phyloP scores from a whole-genome alignment of 37 sponge, comb jelly and placozoan genomes.

The Amphimedon queenslandica region DNA sequence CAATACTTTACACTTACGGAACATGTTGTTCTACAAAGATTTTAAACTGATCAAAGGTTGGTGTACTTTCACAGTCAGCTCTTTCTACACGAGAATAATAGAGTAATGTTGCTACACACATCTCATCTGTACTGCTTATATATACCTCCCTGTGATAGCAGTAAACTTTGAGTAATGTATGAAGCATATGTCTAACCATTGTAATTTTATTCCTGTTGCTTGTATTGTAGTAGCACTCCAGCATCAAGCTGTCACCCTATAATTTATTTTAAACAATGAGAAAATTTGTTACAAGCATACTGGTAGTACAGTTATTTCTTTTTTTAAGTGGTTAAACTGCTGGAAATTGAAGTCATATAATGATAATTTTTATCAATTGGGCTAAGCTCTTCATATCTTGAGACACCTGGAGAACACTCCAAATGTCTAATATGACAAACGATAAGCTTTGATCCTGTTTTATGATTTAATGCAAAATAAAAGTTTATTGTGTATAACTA shows the following conservation, averaged over 20 bases:
- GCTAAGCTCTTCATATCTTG: conserved; percentile 7
- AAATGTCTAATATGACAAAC: background rate
- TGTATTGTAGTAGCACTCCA: conserved; percentile 14
- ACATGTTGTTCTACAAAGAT: background rate
- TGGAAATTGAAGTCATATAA: conserved; percentile 76
- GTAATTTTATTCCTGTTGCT: background rate
- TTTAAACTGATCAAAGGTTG: background rate
- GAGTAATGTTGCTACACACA: conserved; percentile 27
- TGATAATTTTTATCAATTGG: conserved; percentile 49
- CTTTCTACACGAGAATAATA: conserved; percentile 26
- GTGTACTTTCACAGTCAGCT: background rate
- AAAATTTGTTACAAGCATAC: conserved; percentile 16
- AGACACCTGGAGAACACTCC: background rate
- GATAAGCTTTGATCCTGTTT: background rate
- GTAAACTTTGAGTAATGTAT: background rate
- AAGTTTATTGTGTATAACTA: too few relatives aligned
- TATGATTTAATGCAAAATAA: background rate
- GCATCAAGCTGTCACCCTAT: conserved; percentile 14
- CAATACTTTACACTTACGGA: conserved; percentile 13
- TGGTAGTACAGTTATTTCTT: conserved; percentile 26
- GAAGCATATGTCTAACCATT: background rate
- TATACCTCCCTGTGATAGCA: conserved; percentile 12
- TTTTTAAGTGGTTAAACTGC: conserved; percentile 19
- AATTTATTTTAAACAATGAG: background rate
- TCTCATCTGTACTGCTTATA: conserved; percentile 32